Conservation (phyloP, 2,113 vertebrate species). For the human (Homo sapiens) region GRCh38 chr2:118969501-118970000, state of each 20-base stretch:
- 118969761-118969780: background rate
- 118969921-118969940: background rate
- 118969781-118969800: background rate
- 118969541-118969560: rapidly evolving
- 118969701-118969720: background rate
- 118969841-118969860: background rate
- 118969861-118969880: background rate
- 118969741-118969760: background rate
- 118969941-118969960: background rate
- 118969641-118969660: background rate
- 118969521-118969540: background rate
- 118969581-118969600: background rate
- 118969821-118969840: background rate
- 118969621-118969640: background rate
- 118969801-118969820: background rate
- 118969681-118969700: background rate
- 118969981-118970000: background rate
- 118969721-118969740: background rate
- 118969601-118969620: background rate
- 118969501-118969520: background rate
- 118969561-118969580: background rate
- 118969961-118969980: background rate
- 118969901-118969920: background rate
- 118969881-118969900: too few relatives aligned
- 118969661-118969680: background rate